Percentiles rank a stretch among this genome's conserved stretches.
Evolutionary conservation across 2,113 vertebrate species (phyloP).

Genomic region (Glaucomys volans): DNA sequence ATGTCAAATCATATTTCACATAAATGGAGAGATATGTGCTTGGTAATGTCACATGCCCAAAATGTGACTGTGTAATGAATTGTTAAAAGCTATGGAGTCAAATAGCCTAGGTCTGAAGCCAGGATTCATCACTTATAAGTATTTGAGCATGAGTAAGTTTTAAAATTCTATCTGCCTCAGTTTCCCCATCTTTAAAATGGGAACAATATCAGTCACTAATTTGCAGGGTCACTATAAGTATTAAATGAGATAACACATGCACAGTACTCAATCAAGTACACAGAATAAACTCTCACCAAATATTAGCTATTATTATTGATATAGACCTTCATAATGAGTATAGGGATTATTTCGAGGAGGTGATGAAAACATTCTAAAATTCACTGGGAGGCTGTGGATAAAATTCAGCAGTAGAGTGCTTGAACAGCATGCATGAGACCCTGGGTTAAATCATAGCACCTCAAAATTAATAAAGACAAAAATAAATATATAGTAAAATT

Average conservation of each 20-base stretch:
- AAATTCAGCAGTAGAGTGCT: not conserved
- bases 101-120: not conserved
- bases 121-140: not conserved
- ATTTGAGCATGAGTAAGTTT: not conserved
- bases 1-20: conserved; percentile 11
- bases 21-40: not conserved
- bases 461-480: not conserved
- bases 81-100: not conserved
- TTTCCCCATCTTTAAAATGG: not conserved
- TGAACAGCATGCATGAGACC: not conserved
- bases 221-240: not conserved
- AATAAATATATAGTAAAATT: not conserved
- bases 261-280: not conserved
- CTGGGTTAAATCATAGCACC: not conserved
- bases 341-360: not conserved
- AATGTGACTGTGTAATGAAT: not conserved
- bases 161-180: not conserved
- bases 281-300: not conserved
- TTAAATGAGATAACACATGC: not conserved
- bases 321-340: not conserved
- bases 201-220: not conserved
- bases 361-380: not conserved
- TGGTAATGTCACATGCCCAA: not conserved
- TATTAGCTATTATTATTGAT: not conserved
- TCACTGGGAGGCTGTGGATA: not conserved